Base-by-base conservation (phyloP, 92 coral and sea anemone genomes). In the Bergia sp. region DNA sequence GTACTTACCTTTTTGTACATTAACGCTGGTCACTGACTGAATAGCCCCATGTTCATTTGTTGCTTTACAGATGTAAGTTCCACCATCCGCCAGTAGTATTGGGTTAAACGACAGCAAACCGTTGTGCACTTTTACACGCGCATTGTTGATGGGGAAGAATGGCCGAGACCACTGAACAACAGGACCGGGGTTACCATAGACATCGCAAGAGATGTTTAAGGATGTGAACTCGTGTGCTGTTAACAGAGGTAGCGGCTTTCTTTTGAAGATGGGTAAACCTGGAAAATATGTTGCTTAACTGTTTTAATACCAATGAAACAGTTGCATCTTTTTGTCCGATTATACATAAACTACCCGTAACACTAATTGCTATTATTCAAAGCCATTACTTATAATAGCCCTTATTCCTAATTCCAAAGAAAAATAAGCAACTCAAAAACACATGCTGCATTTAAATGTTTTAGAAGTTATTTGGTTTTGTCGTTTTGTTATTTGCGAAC, bases 31-130 rank as follows among this genome's bases (percentile, higher is more conserved):
- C 43, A 18, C 44, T 74, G 78, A 37, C 18, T 74, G 78, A 74
- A 74, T 74, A 10, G 78, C 29, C 37, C 78, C 78, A 1, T 74
- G 43, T 37, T 37, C 16, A 43, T 74, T 74, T 16, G 78, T 74
- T 74, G 78, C 78, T 74, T 74, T 74, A 74, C 78, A 74, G 43
- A 29, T 6, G 47, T 74, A 74, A 36, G 11, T 38, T 0, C 78
- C 78, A 74, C 37, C 37, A 38, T 74, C 78, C 37, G 43, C 45
- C 78, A 4, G 47, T 39, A 41, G 10, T 10, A 74, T 43, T 39
- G 78, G 78, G 45, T 74, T 74, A 38, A 74, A 38, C 43, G 78
- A 74, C 78, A 74, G 42, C 78, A 74, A 74, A 74, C 78, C 78
- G 20, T 74, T 74, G 42, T 38, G 78, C 1, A 38, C 42, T 37